These are phyloP conservation scores for Calliopsis andreniformis DNA, from an alignment of 1,140 invertebrate genomes.

Conservation along the genomic window DNA sequence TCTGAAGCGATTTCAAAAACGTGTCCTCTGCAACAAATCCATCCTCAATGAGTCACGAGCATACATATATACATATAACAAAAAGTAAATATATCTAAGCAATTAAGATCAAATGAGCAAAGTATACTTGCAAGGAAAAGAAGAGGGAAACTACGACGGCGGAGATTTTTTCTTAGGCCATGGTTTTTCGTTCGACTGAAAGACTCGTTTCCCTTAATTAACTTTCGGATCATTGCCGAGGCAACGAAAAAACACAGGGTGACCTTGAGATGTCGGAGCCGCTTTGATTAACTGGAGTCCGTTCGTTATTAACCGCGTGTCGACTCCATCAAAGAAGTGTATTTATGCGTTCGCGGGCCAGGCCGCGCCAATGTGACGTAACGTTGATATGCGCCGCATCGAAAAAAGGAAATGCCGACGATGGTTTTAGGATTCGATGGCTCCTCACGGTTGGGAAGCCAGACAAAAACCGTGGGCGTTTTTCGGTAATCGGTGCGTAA, in stretches of 20 bases:
- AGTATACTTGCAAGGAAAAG: too few species aligned
- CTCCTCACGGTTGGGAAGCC: background rate
- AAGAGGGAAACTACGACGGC: constrained; percentile 2
- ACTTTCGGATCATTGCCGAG: constrained; percentile 54
- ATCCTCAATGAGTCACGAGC: too few species aligned
- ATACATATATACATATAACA: too few species aligned
- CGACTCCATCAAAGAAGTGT: constrained; percentile 47
- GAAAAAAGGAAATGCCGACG: background rate
- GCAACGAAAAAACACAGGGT: constrained; percentile 39
- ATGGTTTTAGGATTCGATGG: too few species aligned
- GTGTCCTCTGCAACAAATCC: too few species aligned
- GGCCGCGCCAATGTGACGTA: constrained; percentile 6
- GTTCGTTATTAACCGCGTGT: constrained; percentile 49
- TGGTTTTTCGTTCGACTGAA: constrained; percentile 13
- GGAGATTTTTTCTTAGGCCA: constrained; percentile 37
- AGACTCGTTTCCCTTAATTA: constrained; percentile 58
- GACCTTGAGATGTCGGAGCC: constrained; percentile 62
- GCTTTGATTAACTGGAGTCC: constrained; percentile 63
- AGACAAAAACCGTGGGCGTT: background rate
- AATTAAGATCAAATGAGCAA: too few species aligned
- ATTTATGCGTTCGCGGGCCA: constrained; percentile 34
- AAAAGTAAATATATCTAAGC: too few species aligned
- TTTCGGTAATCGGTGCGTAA: too few species aligned
- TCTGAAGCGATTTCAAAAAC: too few species aligned
- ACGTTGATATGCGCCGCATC: background rate